Evolutionary conservation across 2,113 vertebrate species (phyloP).

Genomic region (Phyllostomus hastatus): DNA sequence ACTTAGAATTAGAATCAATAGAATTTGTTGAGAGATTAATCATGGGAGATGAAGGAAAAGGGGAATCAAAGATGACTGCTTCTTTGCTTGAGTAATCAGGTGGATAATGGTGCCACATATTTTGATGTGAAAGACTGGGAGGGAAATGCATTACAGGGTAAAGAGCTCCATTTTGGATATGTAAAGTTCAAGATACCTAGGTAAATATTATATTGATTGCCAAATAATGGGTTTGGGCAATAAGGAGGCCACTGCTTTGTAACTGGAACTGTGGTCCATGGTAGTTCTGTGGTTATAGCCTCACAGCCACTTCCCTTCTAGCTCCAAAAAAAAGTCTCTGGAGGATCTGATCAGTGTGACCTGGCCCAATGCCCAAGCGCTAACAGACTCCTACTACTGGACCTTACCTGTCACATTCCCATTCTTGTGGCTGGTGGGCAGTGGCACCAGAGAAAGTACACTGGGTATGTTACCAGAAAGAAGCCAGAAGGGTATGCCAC

Average conservation of each 20-base stretch:
- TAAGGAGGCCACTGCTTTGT: background rate
- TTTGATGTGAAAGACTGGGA: background rate
- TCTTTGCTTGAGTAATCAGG: background rate
- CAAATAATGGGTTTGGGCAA: background rate
- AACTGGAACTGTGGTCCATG: background rate
- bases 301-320: background rate
- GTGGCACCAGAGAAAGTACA: background rate
- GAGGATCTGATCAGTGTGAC: background rate
- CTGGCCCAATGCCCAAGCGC: background rate
- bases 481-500: background rate
- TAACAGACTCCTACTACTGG: background rate
- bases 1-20: background rate
- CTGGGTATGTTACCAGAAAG: background rate
- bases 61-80: background rate
- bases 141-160: background rate
- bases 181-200: background rate
- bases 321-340: background rate
- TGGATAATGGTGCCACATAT: background rate
- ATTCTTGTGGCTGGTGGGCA: background rate
- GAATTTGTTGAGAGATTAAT: background rate
- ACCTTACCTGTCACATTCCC: background rate
- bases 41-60: background rate
- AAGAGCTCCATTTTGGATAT: background rate
- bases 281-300: background rate
- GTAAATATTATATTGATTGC: background rate